Base-by-base conservation (phyloP, 1,140 invertebrate species). In the Arctopsyche grandis region DNA sequence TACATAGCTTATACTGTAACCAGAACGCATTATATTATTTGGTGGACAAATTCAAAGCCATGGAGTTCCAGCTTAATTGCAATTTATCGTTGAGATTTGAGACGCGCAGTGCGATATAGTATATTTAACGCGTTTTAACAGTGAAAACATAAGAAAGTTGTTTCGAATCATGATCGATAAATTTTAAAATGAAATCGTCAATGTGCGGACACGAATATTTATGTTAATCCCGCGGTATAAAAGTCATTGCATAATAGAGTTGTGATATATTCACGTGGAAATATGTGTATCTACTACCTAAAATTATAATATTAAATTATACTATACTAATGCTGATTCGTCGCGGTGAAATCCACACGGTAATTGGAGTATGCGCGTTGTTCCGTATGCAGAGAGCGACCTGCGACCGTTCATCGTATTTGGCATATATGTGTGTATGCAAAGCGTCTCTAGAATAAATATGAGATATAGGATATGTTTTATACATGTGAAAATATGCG, bases 131-230 rank as follows among this genome's bases (percentile, higher is more conserved):
- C 63, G 22, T 10, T 24, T 26, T 26, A 66, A 26, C 63, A n/a
- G 63, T 66, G 63, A 26, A 66, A 66, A 66, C 24, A 26, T 66
- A 66, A 66, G 63, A 66, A 66, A 66, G 63, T 66, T 29, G 21
- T 26, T 66, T 66, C 24, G 63, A 10, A 66, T 66, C 24, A 66
- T 26, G 24, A 66, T 26, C 63, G 63, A 66, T 66, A 66, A 66
- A 66, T 66, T 66, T 66, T 66, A 29, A 66, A 66, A 66, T 66
- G 24, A 66, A 66, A 66, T 66, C 63, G 22, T 66, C 63, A 66
- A 66, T 66, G 24, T 24, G 63, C 63, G 63, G 21, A 22, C 29
- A 38, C 63, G 63, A 66, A 66, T 66, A 66, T 66, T 66, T 66
- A 66, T 66, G 63, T 26, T 66, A 66, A 66, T 60, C 58, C n/a